A percentile compares a stretch with the other conserved stretches of the same genome.
These are phyloP conservation scores for Schizopygopsis pylzovi DNA, from an alignment of 2,797 vertebrate species.

Conservation along the genomic window DNA sequence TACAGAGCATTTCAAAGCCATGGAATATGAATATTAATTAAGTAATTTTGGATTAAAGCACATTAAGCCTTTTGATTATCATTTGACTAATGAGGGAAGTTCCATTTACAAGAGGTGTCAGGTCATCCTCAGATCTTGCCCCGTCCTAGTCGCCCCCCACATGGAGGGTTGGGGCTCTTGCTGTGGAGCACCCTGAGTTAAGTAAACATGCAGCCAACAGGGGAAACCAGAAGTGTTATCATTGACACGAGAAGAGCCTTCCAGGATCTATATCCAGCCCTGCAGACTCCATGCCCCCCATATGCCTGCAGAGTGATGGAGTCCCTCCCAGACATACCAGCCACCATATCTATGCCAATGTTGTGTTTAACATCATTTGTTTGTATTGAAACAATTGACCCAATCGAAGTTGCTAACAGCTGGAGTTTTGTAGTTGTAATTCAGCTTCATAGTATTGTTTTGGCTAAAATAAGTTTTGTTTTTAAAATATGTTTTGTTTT, in stretches of 20 bases:
- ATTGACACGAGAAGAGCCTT: slow-evolving; percentile 53
- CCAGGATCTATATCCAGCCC: slow-evolving; percentile 50
- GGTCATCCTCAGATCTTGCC: slow-evolving; percentile 52
- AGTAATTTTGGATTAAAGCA: slow-evolving; percentile 61
- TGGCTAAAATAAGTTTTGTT: neutral
- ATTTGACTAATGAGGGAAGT: slow-evolving; percentile 61
- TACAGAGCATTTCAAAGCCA: slow-evolving; percentile 42
- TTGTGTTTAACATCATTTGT: neutral
- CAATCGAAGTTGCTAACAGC: neutral
- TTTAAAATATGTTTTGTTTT: neutral
- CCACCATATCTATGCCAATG: neutral
- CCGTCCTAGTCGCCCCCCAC: slow-evolving; percentile 38
- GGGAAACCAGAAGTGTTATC: slow-evolving; percentile 58
- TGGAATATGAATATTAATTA: slow-evolving; percentile 45
- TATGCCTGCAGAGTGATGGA: slow-evolving; percentile 38
- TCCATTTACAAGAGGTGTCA: slow-evolving; percentile 58
- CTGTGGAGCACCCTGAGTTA: slow-evolving; percentile 60
- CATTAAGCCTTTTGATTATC: slow-evolving; percentile 58
- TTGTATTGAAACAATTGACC: neutral
- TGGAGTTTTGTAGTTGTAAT: neutral
- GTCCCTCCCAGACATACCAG: slow-evolving; percentile 18
- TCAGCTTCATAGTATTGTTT: neutral
- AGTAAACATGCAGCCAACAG: slow-evolving; percentile 60
- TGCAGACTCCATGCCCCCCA: slow-evolving; percentile 42
- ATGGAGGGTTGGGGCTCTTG: slow-evolving; percentile 45